A percentile compares a stretch with the other conserved stretches of the same genome.
Conservation (phyloP, 1,140 invertebrate species). For the Camponotus floridanus region DNA sequence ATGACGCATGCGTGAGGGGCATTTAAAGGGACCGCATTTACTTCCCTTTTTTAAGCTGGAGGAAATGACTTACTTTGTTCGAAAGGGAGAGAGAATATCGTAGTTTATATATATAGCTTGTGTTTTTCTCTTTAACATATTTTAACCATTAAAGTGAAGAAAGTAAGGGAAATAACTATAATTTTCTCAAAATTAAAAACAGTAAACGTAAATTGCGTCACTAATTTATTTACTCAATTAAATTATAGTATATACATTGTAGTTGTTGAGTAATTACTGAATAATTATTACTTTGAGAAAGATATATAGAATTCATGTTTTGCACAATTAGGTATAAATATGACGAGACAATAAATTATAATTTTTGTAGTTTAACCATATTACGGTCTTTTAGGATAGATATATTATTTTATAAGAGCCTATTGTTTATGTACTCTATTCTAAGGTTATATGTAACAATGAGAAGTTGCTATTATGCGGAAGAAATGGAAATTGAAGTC, state of each 20-base stretch:
- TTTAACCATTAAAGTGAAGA: not conserved
- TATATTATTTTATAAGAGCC: slow-evolving; percentile 50
- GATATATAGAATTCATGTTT: not conserved
- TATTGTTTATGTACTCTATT: slow-evolving; percentile 33
- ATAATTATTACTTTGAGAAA: not conserved
- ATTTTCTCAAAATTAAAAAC: not conserved
- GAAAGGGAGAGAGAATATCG: not conserved
- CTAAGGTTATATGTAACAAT: slow-evolving; percentile 38
- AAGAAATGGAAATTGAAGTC: slow-evolving; percentile 62
- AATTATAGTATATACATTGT: not conserved
- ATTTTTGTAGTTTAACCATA: slow-evolving; percentile 4
- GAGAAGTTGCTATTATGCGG: slow-evolving; percentile 59
- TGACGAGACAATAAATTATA: slow-evolving; percentile 31
- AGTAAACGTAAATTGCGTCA: not conserved
- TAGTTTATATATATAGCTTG: not conserved
- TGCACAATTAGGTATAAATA: not conserved
- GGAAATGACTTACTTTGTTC: slow-evolving; percentile 42
- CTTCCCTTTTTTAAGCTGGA: not conserved
- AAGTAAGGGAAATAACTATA: not conserved
- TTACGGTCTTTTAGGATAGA: slow-evolving; percentile 24
- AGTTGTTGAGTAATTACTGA: not conserved
- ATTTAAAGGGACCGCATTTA: slow-evolving; percentile 31
- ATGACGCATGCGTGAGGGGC: slow-evolving; percentile 28
- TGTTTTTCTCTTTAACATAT: not conserved
- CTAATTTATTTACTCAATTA: not conserved